These are phyloP conservation scores for Aurelia sp. DNA, from an alignment of 30 jellyfish, hydroid and myxozoan genomes.

Conservation along the genomic window DNA sequence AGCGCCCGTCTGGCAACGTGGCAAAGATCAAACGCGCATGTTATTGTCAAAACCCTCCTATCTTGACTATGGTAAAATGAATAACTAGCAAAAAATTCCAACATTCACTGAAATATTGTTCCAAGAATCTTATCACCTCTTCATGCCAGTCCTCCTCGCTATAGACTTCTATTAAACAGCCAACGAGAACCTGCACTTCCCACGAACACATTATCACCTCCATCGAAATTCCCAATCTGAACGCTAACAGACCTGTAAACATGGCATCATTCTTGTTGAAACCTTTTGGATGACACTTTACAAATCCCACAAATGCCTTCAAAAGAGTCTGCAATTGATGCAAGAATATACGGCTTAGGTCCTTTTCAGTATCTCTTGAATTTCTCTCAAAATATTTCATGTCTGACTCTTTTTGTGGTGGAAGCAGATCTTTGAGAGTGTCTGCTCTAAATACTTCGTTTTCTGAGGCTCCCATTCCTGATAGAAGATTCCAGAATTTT, in stretches of 20 bases:
- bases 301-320: conserved; percentile 15
- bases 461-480: conserved; percentile 32
- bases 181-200: conserved; percentile 62
- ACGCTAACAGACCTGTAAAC: conserved; percentile 12
- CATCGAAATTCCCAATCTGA: conserved; percentile 41
- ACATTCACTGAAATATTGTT: too few species aligned
- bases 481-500: not conserved
- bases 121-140: conserved; percentile 14
- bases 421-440: not conserved
- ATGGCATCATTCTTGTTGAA: conserved; percentile 11
- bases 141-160: conserved; percentile 47
- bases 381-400: not conserved
- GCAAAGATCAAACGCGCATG: too few species aligned
- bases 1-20: too few species aligned
- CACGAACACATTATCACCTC: conserved; percentile 40
- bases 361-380: not conserved
- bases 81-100: not conserved
- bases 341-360: not conserved
- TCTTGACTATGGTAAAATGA: too few species aligned
- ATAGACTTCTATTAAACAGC: conserved; percentile 43
- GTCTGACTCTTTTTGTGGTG: not conserved
- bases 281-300: not conserved
- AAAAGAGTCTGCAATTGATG: conserved; percentile 36
- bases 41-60: too few species aligned
- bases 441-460: not conserved